Percentiles rank a stretch among this genome's conserved stretches.
Evolutionary conservation across 92 coral and sea anemone genomes (phyloP).

Genomic region (Chrysogorgia sp.): DNA sequence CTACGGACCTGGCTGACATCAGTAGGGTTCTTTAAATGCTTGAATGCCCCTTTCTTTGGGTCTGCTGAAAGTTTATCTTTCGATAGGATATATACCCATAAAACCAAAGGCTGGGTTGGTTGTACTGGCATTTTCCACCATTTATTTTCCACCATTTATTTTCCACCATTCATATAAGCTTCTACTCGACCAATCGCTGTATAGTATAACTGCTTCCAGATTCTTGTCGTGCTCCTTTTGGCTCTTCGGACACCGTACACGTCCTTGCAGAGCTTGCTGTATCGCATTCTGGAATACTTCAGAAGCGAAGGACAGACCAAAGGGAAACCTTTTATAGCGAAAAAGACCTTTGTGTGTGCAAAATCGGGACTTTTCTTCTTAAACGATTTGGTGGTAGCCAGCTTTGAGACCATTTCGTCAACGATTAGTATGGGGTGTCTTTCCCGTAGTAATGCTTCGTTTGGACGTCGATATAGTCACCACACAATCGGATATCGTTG

Average conservation of each 20-base stretch:
- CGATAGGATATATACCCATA: slow-evolving; percentile 4
- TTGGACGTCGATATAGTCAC: not conserved
- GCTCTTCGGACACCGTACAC: not conserved
- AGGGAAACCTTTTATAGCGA: slow-evolving; percentile 10
- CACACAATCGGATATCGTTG: not conserved
- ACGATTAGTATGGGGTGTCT: slow-evolving; percentile 20
- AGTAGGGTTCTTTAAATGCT: not conserved
- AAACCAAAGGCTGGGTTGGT: slow-evolving; percentile 1
- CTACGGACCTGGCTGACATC: slow-evolving; percentile 13
- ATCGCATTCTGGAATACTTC: slow-evolving; percentile 20
- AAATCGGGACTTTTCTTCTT: not conserved
- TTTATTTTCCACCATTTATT: not conserved
- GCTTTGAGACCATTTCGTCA: not conserved
- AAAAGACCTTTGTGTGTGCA: not conserved
- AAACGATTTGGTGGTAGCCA: slow-evolving; percentile 5
- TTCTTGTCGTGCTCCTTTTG: slow-evolving; percentile 10
- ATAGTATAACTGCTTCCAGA: slow-evolving; percentile 11
- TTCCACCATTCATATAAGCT: too few relatives aligned
- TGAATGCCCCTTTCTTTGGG: slow-evolving; percentile 15
- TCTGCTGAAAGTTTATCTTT: slow-evolving; percentile 1
- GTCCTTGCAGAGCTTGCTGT: slow-evolving; percentile 14
- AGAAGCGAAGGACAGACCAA: slow-evolving; percentile 7
- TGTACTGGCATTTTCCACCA: not conserved
- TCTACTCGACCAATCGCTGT: too few relatives aligned
- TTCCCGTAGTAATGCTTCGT: slow-evolving; percentile 6